These are phyloP conservation scores for Acrossocheilus fasciatus DNA, from an alignment of 2,797 vertebrate species.

Conservation along the genomic window DNA sequence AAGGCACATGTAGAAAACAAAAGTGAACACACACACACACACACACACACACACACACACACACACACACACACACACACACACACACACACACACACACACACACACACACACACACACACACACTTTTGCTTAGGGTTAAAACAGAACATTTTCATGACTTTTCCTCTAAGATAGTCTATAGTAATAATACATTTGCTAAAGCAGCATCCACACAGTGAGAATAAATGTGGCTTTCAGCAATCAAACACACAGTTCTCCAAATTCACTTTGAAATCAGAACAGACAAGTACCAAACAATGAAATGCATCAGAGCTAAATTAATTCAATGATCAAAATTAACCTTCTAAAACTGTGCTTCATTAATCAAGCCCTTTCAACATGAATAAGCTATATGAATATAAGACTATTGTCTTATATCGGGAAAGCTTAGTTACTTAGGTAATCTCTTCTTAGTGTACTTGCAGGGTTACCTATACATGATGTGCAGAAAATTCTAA, in stretches of 20 bases:
- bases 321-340: slow-evolving; percentile 3
- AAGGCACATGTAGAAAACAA: slow-evolving; percentile 25
- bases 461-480: slow-evolving; percentile 3
- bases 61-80: not conserved
- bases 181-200: not conserved
- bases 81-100: slow-evolving; percentile 13
- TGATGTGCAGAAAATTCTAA: slow-evolving; percentile 49
- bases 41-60: too few species aligned
- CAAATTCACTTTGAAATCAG: not conserved
- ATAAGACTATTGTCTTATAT: not conserved
- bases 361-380: not conserved
- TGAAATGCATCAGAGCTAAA: not conserved
- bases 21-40: not conserved
- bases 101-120: slow-evolving; percentile 13
- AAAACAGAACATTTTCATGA: not conserved
- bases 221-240: not conserved
- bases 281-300: not conserved
- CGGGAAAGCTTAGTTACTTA: not conserved
- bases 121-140: not conserved
- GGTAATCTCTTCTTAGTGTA: slow-evolving; percentile 8
- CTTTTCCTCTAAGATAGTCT: not conserved
- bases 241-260: not conserved
- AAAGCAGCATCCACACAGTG: not conserved
- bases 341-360: not conserved
- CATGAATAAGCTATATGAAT: slow-evolving; percentile 8